Base-by-base conservation (phyloP, 1,140 invertebrate species). In the Argopecten irradians region DNA sequence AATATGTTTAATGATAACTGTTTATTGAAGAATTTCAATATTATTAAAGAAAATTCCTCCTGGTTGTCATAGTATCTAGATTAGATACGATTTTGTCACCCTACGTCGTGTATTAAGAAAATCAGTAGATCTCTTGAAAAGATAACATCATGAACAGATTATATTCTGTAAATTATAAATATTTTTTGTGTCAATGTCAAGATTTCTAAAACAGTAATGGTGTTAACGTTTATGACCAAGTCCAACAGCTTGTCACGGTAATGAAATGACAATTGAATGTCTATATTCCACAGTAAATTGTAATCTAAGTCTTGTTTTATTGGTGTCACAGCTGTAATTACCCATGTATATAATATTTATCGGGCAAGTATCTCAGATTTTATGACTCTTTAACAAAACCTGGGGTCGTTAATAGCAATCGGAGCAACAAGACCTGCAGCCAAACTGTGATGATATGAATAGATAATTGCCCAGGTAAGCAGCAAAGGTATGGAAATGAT, bases 301-400 rank as follows among this genome's bases (percentile, higher is more conserved):
- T 71, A 71, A 71, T 71, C 55, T 5, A 8, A 1, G 14, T n/a
- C 55, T n/a, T 71, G 55, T n/a, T 71, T 71, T 71, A 71, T 71
- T 71, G 55, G 55, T 71, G 55, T 71, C 55, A 71, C 22, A 28
- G n/a, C 5, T 28, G 55, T 71, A 71, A 71, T 71, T 71, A 71
- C 16, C 55, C 22, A n/a, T 71, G 55, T 71, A 71, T 71, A 71
- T n/a, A 71, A 22, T 28, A 28, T 71, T 71, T 71, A 71, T 71
- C 55, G 55, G 55, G 1, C 55, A n/a, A 71, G 55, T 71, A 71
- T 71, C 55, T 71, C 22, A 71, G n/a, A 71, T 71, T 71, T 71
- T 71, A 71, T 71, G 55, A 71, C 55, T 71, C 55, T 71, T 28
- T n/a, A 71, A 71, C 55, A 71, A 71, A 71, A 71, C 55, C 55